Base-by-base conservation (phyloP, 2,113 vertebrate species). In the Tylochromis polylepis region DNA sequence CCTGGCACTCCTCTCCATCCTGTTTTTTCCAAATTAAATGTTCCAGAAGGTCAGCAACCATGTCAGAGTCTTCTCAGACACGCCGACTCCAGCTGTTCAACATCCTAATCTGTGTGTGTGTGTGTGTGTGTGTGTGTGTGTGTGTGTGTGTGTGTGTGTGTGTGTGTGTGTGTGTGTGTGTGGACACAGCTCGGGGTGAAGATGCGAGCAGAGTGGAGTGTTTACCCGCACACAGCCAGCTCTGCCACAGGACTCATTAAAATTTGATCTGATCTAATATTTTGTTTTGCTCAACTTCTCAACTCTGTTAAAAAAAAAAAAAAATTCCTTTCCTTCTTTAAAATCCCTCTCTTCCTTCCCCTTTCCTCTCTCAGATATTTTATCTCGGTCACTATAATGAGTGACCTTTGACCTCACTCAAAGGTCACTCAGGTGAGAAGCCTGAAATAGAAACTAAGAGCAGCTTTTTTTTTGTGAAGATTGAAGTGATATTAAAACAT, bases 161-260 rank as follows among this genome's bases (percentile, higher is more conserved):
- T 51, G 49, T 51, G 49, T 16, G 15, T 46, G 43, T 46, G 38
- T 41, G 16, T 53, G 49, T 51, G 46, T 31, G 24, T 49, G 46
- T 49, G 65, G 14, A 43, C 38, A 24, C 3, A 22, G 38, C 36
- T 72, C 67, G 15, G 29, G 14, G 22, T 1, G 67, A 46, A 27
- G 38, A 12, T 15, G 27, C 4, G 67, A 49, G 67, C 67, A 6
- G 41, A 29, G 38, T 2, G 38, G 22, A 22, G 15, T 72, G 67
- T 53, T 77, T 77, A 51, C 46, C 27, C 18, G 11, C 34, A 34
- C 11, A 31, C 72, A 9, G 72, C 20, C 46, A 0, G 16, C 27
- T 14, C 72, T 53, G 46, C 72, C 46, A 31, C 46, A n/a, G 16
- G 46, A 77, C 72, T 77, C 72, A 77, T 77, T 77, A 53, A 77